Conservation (phyloP, 1,140 invertebrate species). For the Drosophila neocordata region DNA sequence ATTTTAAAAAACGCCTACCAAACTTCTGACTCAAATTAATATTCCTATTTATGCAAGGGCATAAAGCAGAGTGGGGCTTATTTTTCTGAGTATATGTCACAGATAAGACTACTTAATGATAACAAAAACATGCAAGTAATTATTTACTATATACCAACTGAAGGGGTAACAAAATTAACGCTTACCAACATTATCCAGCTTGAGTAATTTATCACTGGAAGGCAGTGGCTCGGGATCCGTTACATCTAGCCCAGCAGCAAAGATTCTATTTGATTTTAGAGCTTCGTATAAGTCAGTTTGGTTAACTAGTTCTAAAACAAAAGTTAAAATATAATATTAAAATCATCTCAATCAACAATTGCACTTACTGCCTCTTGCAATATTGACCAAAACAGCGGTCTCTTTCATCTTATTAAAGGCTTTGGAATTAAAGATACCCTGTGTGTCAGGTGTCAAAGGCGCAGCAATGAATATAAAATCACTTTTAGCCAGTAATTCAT, state of each 20-base stretch:
- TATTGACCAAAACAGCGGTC: slow-evolving; percentile 92
- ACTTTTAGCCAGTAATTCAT: slow-evolving; percentile 88
- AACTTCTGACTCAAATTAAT: too few relatives aligned
- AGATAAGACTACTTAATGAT: slow-evolving; percentile 4
- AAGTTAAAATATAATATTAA: slow-evolving; percentile 65
- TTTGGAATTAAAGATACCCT: slow-evolving; percentile 88
- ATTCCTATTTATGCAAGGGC: too few relatives aligned
- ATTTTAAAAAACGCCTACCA: too few relatives aligned
- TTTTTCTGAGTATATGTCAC: neutral
- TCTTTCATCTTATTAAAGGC: slow-evolving; percentile 93
- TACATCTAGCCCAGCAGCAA: slow-evolving; percentile 95
- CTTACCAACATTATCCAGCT: slow-evolving; percentile 91
- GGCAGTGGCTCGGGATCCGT: slow-evolving; percentile 95
- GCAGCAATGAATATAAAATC: slow-evolving; percentile 91
- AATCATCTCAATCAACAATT: slow-evolving; percentile 52
- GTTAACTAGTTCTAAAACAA: slow-evolving; percentile 88
- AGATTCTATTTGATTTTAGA: slow-evolving; percentile 89
- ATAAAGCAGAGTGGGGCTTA: neutral
- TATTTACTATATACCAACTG: neutral
- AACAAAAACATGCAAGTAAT: neutral
- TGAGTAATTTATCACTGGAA: slow-evolving; percentile 89
- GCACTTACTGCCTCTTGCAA: slow-evolving; percentile 88
- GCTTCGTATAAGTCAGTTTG: slow-evolving; percentile 91
- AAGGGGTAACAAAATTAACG: slow-evolving; percentile 49
- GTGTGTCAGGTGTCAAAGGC: slow-evolving; percentile 89